Evolutionary conservation across 2,113 vertebrate genomes (phyloP), one percentile per base, ranked within the genome.

Genomic region (Notiomystis cincta): DNA sequence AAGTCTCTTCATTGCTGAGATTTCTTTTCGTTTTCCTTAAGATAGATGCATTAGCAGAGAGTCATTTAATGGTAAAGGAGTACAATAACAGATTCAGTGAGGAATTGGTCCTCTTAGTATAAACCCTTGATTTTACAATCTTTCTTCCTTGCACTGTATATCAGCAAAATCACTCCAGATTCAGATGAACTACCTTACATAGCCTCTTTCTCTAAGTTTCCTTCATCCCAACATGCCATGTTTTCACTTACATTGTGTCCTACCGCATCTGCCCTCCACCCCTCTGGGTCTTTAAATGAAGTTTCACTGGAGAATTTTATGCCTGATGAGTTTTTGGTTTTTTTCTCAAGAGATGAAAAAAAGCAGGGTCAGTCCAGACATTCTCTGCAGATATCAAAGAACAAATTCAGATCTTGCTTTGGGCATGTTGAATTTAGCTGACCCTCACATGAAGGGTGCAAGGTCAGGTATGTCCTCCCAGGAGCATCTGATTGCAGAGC

Each of bases 251-350:
- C 2, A 2, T 82, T 85, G 57, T 72, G 17, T 65, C 22, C 8
- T 47, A 10, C 13, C 31, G 45, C 38, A 54, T 54, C 33, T 64
- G 21, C 8, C 23, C 25, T 73, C 21, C 14, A 70, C 6, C 13
- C 15, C 30, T 62, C 40, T 37, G 37, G 14, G 5, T 31, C 54
- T 38, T 51, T 69, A 18, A 71, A 80, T 11, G 0, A 90, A 61
- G 14, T n/a, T 82, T 82, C 9, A 35, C 47, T 20, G 10, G 38
- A 67, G 28, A 71, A 64, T 50, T 82, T 87, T 62, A 64, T 51
- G 66, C 11, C 20, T 67, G 23, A 1, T 2, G 20, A 12, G 24
- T 48, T 66, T 75, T 6, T 8, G 2, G 2, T 0, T 2, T 66
- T 50, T 28, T 13, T 9, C 8, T 24, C 31, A 75, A 45, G 23